Percentiles rank a stretch among this genome's conserved stretches.
phyloP scores from a whole-genome alignment of 2,888 invertebrate genomes.

The Heliconius cydno region DNA sequence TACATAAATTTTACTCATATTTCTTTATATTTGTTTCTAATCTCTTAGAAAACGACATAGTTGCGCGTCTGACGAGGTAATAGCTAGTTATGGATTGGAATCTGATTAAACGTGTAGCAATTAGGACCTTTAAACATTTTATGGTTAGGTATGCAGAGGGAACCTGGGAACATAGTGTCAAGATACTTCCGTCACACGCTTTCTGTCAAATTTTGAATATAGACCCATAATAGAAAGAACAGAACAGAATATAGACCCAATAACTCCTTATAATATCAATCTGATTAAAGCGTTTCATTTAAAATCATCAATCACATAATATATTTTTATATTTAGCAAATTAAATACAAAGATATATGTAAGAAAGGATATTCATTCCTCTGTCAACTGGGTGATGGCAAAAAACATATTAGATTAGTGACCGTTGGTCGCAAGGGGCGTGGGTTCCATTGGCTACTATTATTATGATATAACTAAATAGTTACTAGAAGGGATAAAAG shows the following conservation, averaged over 20 bases:
- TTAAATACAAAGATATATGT: constrained; percentile 54
- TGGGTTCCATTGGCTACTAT: constrained; percentile 40
- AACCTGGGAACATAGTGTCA: background rate
- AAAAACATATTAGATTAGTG: constrained; percentile 81
- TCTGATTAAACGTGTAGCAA: too few species aligned
- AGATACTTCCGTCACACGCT: too few species aligned
- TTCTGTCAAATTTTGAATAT: too few species aligned
- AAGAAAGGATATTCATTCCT: constrained; percentile 59
- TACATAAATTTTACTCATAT: background rate
- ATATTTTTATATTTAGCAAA: background rate
- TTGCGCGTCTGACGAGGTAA: background rate
- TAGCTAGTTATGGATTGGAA: background rate
- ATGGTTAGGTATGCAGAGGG: background rate
- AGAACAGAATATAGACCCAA: too few species aligned
- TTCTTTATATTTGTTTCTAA: background rate
- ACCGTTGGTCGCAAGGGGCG: constrained; percentile 65
- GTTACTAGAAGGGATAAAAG: constrained; percentile 11
- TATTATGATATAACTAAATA: constrained; percentile 4
- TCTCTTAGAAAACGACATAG: background rate
- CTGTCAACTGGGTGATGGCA: constrained; percentile 69
- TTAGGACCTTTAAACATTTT: background rate
- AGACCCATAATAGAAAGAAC: too few species aligned
- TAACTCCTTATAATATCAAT: too few species aligned
- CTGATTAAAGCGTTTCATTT: too few species aligned
- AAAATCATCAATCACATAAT: too few species aligned